Percentiles rank a stretch among this genome's conserved stretches.
These are phyloP conservation scores for Phaedon cochleariae DNA, from an alignment of 2,888 invertebrate genomes.

Conservation along the genomic window DNA sequence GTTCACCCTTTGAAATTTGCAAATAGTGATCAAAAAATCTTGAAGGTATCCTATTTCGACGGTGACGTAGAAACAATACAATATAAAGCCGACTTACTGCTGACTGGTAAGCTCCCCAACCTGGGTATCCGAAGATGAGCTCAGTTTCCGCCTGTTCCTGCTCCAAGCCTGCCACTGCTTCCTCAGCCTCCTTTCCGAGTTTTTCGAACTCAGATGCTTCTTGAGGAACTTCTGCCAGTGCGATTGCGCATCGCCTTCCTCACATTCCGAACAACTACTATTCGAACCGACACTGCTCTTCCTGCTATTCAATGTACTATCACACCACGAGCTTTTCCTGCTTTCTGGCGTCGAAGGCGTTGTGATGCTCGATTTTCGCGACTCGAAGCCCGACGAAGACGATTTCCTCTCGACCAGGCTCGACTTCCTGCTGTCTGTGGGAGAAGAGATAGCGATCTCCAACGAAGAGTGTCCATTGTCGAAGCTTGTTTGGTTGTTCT, in stretches of 20 bases:
- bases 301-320: conserved; percentile 53
- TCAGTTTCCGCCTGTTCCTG: conserved; percentile 58
- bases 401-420: conserved; percentile 51
- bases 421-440: conserved; percentile 55
- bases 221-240: conserved; percentile 58
- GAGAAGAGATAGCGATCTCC: conserved; percentile 50
- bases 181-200: conserved; percentile 58
- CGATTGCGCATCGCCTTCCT: conserved; percentile 51
- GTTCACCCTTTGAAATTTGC: too few species aligned
- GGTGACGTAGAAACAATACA: too few species aligned
- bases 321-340: conserved; percentile 53
- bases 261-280: conserved; percentile 61
- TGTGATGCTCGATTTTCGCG: conserved; percentile 56
- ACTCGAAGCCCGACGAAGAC: conserved; percentile 55
- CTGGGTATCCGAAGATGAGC: conserved; percentile 53
- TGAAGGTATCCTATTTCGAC: too few species aligned
- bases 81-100: conserved; percentile 51
- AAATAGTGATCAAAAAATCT: too few species aligned
- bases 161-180: conserved; percentile 63
- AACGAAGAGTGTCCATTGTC: conserved; percentile 45
- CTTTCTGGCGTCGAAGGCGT: conserved; percentile 55
- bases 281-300: conserved; percentile 60
- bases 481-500: conserved; percentile 51
- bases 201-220: conserved; percentile 55
- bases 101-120: conserved; percentile 46